Percentiles rank a stretch among this genome's conserved stretches.
Conservation (phyloP, 2,113 vertebrate species). For the Pogonocichla stellata region DNA sequence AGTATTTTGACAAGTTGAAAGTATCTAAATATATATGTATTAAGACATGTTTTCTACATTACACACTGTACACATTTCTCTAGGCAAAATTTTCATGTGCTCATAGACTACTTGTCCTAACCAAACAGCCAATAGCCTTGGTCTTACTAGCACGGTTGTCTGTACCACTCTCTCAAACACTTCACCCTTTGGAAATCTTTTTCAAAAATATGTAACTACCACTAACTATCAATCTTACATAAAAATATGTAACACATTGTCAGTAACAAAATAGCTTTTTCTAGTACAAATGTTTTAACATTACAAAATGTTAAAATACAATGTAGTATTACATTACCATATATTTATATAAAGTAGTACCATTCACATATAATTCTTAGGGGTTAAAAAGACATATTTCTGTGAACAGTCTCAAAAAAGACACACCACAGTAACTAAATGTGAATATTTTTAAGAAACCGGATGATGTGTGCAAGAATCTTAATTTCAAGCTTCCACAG, state of each 20-base stretch:
- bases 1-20: background rate
- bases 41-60: background rate
- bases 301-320: background rate
- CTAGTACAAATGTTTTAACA: background rate
- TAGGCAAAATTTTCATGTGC: background rate
- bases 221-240: background rate
- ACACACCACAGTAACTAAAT: background rate
- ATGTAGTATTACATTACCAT: background rate
- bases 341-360: background rate
- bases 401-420: background rate
- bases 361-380: background rate
- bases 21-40: background rate
- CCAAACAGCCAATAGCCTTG: background rate
- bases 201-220: background rate
- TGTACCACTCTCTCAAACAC: background rate
- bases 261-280: background rate
- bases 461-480: background rate
- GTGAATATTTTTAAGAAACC: constrained; percentile 8
- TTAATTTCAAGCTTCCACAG: background rate
- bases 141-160: background rate
- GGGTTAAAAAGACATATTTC: background rate
- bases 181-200: background rate
- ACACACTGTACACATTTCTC: background rate
- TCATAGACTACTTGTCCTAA: background rate
- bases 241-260: background rate